Base-by-base conservation (phyloP, 1,140 invertebrate species). In the Hydropsyche tenuis region DNA sequence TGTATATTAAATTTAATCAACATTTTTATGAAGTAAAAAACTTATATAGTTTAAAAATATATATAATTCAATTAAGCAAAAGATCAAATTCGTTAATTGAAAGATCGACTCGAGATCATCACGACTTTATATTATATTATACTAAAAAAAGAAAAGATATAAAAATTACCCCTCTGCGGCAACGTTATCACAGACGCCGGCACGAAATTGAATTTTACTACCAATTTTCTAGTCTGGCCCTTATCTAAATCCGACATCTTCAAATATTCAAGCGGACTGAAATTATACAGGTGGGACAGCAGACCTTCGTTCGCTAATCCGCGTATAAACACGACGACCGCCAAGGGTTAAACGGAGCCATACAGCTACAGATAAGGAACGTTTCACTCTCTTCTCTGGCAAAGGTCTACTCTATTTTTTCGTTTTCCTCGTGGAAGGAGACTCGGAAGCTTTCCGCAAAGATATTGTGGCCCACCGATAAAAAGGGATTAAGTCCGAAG, bases 311-410 rank as follows among this genome's bases (percentile, higher is more conserved):
- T 37, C 3, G 30, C 30, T 53, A 53, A 53, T 53, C 48, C 48
- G 16, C 48, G 48, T 53, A 53, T 53, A 53, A 53, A 53, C 48
- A 53, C 48, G 48, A 53, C 48, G 48, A 20, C 48, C 16, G 14
- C 45, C 16, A 12, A 7, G 48, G 48, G 48, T 18, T 53, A 53
- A 53, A 20, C 48, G 20, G 48, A 53, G 48, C n/a, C 30, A 53
- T 18, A 20, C n/a, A 53, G 7, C 9, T 20, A 0, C 48, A 53
- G 48, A 53, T 53, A 53, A 53, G 48, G 18, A 20, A 53, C 48
- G 48, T 18, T 1, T 53, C 48, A 7, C n/a, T 20, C 16, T 53
- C 48, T 37, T 37, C 30, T 9, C 3, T 37, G n/a, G n/a, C n/a
- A n/a, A 37, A 37, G 30, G 30, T 37, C 30, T 37, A 37, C 30